Percentiles rank a stretch among this genome's conserved stretches.
These are phyloP conservation scores for Drosophila mimica DNA, from an alignment of 2,888 invertebrate genomes.

Conservation along the genomic window DNA sequence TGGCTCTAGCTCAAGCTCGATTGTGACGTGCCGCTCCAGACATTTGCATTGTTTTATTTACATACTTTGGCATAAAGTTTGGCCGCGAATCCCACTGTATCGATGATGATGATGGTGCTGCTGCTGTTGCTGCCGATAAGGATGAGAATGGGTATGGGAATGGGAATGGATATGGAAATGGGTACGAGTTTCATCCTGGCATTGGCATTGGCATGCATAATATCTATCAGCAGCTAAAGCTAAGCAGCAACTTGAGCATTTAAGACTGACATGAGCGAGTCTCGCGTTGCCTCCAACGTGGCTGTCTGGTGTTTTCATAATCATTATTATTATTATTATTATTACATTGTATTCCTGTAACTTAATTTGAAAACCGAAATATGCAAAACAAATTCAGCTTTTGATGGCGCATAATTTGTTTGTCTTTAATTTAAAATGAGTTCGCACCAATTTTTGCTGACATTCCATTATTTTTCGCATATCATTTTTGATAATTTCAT, in stretches of 20 bases:
- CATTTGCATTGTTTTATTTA: conserved; percentile 79
- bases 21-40: conserved; percentile 42
- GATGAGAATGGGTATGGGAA: not conserved
- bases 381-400: conserved; percentile 67
- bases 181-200: conserved; percentile 16
- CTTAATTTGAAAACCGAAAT: conserved; percentile 59
- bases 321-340: conserved; percentile 54
- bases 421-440: conserved; percentile 74
- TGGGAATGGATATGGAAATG: not conserved
- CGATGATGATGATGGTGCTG: conserved; percentile 37
- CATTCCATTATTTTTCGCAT: not conserved
- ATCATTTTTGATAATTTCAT: not conserved
- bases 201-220: conserved; percentile 53
- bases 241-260: conserved; percentile 59
- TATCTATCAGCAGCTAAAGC: conserved; percentile 65
- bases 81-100: conserved; percentile 41
- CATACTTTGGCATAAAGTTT: conserved; percentile 67
- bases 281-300: conserved; percentile 1
- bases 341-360: conserved; percentile 39
- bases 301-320: conserved; percentile 35
- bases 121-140: not conserved
- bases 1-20: conserved; percentile 19
- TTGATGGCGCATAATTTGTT: conserved; percentile 70
- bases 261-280: conserved; percentile 51
- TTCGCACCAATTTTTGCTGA: conserved; percentile 19